Percentiles rank a stretch among this genome's conserved stretches.
Evolutionary conservation across 1,140 invertebrate species (phyloP).

Genomic region (Cepaea nemoralis): DNA sequence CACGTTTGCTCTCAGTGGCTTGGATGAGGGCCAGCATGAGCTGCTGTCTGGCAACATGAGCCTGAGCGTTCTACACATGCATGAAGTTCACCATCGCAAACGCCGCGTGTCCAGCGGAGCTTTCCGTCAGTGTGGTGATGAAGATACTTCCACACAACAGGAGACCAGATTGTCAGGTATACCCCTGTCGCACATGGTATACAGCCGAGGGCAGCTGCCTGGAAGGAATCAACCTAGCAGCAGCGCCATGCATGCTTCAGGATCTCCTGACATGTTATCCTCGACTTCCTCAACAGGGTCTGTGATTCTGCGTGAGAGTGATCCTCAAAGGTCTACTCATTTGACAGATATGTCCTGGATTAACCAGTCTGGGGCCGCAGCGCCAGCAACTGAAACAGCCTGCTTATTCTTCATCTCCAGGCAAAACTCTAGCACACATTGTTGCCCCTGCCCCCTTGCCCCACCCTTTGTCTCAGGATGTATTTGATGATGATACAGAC

Average conservation of each 20-base stretch:
- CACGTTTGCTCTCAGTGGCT: not conserved
- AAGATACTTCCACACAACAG: not conserved
- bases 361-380: not conserved
- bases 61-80: constrained; percentile 34
- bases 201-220: not conserved
- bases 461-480: not conserved
- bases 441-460: not conserved
- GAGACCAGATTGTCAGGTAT: not conserved
- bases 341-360: not conserved
- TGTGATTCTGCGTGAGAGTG: not conserved
- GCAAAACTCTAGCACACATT: not conserved
- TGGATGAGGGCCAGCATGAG: constrained; percentile 37
- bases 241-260: not conserved
- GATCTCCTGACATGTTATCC: not conserved
- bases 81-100: constrained; percentile 30
- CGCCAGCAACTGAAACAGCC: no score
- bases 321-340: not conserved
- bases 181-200: not conserved
- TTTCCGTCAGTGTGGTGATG: not conserved
- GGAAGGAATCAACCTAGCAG: not conserved
- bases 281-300: not conserved
- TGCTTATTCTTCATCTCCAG: not conserved
- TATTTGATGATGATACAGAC: not conserved
- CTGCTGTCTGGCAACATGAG: constrained; percentile 37
- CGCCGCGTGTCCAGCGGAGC: not conserved